phyloP scores from a whole-genome alignment of 2,888 invertebrate species.

The Brenthis daphne region DNA sequence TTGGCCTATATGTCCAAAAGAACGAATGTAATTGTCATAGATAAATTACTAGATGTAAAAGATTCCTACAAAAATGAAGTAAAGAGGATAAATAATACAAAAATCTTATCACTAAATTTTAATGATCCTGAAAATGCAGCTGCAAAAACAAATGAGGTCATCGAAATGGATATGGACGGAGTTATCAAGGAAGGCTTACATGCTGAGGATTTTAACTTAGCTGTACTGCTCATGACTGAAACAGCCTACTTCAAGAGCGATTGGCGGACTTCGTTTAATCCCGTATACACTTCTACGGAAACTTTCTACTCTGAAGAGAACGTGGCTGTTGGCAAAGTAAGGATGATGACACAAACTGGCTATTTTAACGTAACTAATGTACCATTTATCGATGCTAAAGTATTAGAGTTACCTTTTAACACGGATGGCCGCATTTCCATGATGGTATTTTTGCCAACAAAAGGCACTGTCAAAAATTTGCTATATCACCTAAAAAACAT shows the following conservation, averaged over 20 bases:
- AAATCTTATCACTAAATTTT: slow-evolving; percentile 54
- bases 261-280: slow-evolving; percentile 59
- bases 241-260: slow-evolving; percentile 55
- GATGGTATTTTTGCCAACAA: slow-evolving; percentile 57
- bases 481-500: slow-evolving; percentile 54
- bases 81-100: slow-evolving; percentile 48
- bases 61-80: slow-evolving; percentile 49
- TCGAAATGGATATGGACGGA: slow-evolving; percentile 49
- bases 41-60: slow-evolving; percentile 54
- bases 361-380: slow-evolving; percentile 54
- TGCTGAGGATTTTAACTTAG: slow-evolving; percentile 54
- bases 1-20: slow-evolving; percentile 47
- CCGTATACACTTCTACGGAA: slow-evolving; percentile 46
- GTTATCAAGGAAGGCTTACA: slow-evolving; percentile 47
- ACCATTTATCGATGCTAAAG: slow-evolving; percentile 49
- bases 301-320: slow-evolving; percentile 49
- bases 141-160: slow-evolving; percentile 48
- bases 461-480: slow-evolving; percentile 50
- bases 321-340: slow-evolving; percentile 49
- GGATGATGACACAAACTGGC: slow-evolving; percentile 61
- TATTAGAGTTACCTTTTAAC: slow-evolving; percentile 58
- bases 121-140: slow-evolving; percentile 48
- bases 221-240: slow-evolving; percentile 56
- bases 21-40: slow-evolving; percentile 54
- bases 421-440: slow-evolving; percentile 50